These are phyloP conservation scores for Calycopis cecrops DNA, from an alignment of 1,140 invertebrate genomes.

Conservation along the genomic window DNA sequence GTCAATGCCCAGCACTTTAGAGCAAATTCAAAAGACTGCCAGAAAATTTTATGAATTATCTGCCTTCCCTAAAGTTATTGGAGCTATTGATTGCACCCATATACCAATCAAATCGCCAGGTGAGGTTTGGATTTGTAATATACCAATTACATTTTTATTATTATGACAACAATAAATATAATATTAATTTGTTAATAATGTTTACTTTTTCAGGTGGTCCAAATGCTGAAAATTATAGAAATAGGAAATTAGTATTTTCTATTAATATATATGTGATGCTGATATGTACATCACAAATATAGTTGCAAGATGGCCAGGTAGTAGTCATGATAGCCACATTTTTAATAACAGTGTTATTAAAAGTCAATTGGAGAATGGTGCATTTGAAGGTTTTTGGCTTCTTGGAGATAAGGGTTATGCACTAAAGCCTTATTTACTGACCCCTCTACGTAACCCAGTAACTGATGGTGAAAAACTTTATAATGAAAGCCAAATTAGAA, in stretches of 20 bases:
- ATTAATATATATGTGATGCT: constrained; percentile 15
- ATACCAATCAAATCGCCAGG: no score
- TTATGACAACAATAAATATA: no score
- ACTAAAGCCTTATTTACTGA: constrained; percentile 11
- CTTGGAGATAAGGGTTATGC: constrained; percentile 16
- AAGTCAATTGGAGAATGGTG: constrained; percentile 9
- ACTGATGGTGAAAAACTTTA: constrained; percentile 1
- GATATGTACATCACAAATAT: constrained; percentile 6
- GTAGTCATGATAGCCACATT: constrained; percentile 14
- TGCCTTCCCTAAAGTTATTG: no score
- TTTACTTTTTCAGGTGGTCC: constrained; percentile 2
- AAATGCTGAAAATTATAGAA: constrained; percentile 1
- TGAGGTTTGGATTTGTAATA: no score
- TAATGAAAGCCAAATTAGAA: constrained; percentile 12
- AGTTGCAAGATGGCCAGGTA: constrained; percentile 17
- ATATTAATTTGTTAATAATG: no score
- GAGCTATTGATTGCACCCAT: no score
- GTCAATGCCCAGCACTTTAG: no score
- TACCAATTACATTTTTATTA: no score
- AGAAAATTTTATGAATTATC: no score
- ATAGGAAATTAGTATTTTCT: constrained; percentile 14
- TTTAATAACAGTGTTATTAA: constrained; percentile 14
- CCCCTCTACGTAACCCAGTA: constrained; percentile 1
- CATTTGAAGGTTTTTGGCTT: background rate
- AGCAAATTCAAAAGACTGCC: no score